These are phyloP conservation scores for Neodon shergylaensis DNA, from an alignment of 2,113 vertebrate genomes.

Conservation along the genomic window DNA sequence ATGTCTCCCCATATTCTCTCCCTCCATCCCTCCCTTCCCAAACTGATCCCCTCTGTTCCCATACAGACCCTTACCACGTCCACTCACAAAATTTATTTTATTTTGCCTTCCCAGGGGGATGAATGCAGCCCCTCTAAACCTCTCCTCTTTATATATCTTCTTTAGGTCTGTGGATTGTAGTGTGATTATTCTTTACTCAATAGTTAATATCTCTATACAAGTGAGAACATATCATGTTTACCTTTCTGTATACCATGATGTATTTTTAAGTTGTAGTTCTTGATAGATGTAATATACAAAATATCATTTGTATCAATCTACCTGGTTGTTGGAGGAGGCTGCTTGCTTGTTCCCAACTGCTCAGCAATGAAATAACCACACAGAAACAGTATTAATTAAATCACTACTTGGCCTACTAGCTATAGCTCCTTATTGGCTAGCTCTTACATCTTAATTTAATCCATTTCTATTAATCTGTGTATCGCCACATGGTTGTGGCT, in stretches of 20 bases:
- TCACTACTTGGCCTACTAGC: too few species aligned
- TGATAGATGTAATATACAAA: neutral
- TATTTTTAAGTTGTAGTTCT: neutral
- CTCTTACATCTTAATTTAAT: too few species aligned
- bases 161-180: neutral
- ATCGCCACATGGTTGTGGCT: too few species aligned
- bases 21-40: too few species aligned
- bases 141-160: neutral
- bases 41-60: too few species aligned
- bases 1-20: neutral
- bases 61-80: neutral
- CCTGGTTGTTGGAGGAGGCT: too few species aligned
- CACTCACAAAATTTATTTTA: neutral
- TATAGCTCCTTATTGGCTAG: too few species aligned
- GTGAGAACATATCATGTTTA: neutral
- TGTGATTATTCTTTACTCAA: neutral
- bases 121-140: too few species aligned
- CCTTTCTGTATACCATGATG: neutral
- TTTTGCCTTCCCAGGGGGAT: neutral
- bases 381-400: too few species aligned
- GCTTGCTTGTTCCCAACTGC: too few species aligned
- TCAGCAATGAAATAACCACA: too few species aligned
- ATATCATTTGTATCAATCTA: neutral
- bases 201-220: neutral
- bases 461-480: too few species aligned